Evolutionary conservation across 2,113 vertebrate genomes (phyloP), one percentile per base, ranked within the genome.

Genomic region (Carassius auratus): DNA sequence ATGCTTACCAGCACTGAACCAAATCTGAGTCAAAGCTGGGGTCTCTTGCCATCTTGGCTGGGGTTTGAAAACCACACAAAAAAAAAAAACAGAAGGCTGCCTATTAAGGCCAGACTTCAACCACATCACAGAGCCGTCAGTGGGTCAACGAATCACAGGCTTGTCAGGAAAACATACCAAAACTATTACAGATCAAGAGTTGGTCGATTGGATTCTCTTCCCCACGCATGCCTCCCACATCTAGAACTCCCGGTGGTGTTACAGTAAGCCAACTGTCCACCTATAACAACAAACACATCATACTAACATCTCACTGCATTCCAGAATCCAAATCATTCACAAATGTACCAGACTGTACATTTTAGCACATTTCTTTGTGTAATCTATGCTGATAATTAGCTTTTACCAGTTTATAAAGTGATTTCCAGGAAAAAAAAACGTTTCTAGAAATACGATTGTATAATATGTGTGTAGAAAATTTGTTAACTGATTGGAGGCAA

Each of bases 61-160:
- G 5, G 69, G 26, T 76, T 38, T 71, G 17, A 45, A 84, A 69
- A 75, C 21, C 81, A 45, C 69, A 71, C 30, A 38, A 84, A 45
- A n/a, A 30, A 30, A 2, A 30, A 26, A 26, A 26, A 8, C 55
- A 14, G 30, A 57, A 66, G 73, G 66, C 48, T 57, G 71, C 78
- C 57, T 15, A 83, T 64, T 85, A 85, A 88, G 71, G 48, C 69
- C 85, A 84, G 74, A 81, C 23, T n/a, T 82, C 64, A 73, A 66
- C 83, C 88, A 87, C 88, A 89, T 81, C 85, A 84, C 59, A 84
- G 36, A 76, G 42, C 52, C 55, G 0, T 77, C 36, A 48, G 42
- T 42, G 30, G 82, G 33, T 52, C 82, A 61, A 17, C 23, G 5
- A 36, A 15, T 30, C 23, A 10, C 33, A 48, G 59, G 64, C 66